These are phyloP conservation scores for Sesamia inferens DNA, from an alignment of 2,888 invertebrate genomes.

Conservation along the genomic window DNA sequence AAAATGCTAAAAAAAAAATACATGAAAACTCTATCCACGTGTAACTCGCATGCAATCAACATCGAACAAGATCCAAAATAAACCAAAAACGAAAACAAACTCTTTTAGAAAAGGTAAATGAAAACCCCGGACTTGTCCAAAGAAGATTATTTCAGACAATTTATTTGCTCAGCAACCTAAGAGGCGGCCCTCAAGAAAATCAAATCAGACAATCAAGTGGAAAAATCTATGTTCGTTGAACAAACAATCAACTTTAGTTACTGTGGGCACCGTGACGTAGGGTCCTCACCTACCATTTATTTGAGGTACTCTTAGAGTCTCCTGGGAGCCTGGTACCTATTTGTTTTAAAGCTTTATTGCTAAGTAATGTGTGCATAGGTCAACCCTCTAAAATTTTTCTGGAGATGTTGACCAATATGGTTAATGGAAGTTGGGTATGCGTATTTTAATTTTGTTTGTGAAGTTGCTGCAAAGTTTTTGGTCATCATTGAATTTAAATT, in stretches of 20 bases:
- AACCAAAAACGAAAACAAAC: conserved; percentile 48
- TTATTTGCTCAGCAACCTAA: conserved; percentile 77
- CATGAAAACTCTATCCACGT: conserved; percentile 6
- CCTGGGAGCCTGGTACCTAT: conserved; percentile 78
- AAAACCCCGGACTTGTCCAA: conserved; percentile 47
- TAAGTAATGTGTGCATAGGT: conserved; percentile 90
- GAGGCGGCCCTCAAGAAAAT: conserved; percentile 84
- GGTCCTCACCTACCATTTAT: conserved; percentile 80
- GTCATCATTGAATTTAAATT: conserved; percentile 19
- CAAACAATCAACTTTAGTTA: conserved; percentile 90
- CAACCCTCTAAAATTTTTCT: conserved; percentile 87
- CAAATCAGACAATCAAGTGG: conserved; percentile 90
- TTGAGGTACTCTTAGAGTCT: conserved; percentile 81
- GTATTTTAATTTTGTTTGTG: conserved; percentile 44
- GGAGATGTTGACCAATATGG: conserved; percentile 85
- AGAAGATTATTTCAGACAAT: conserved; percentile 72
- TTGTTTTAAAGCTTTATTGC: conserved; percentile 90
- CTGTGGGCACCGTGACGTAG: conserved; percentile 82
- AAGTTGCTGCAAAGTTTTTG: neutral
- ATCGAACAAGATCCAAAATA: conserved; percentile 21
- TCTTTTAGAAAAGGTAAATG: conserved; percentile 52
- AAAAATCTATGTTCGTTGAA: conserved; percentile 88
- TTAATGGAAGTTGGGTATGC: conserved; percentile 71
- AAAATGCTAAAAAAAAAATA: neutral
- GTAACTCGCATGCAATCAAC: conserved; percentile 17